Percentiles rank a stretch among this genome's conserved stretches.
Conservation (phyloP, 2,113 vertebrate genomes). For the Gambusia affinis region DNA sequence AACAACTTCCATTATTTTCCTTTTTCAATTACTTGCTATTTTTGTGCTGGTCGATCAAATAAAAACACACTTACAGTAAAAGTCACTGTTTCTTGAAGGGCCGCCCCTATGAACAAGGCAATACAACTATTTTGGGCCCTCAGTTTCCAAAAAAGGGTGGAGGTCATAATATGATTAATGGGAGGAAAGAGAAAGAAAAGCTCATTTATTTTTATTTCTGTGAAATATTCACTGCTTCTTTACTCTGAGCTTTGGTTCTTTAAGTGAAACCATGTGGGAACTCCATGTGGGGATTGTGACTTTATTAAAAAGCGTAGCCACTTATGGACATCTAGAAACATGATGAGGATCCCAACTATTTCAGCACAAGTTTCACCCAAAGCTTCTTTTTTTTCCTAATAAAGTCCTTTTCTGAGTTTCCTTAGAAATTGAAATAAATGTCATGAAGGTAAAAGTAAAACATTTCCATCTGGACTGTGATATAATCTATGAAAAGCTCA, state of each 20-base stretch:
- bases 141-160: not conserved
- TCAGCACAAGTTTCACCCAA: not conserved
- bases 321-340: not conserved
- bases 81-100: too few relatives aligned
- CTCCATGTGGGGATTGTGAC: too few relatives aligned
- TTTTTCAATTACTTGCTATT: too few relatives aligned
- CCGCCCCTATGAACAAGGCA: not conserved
- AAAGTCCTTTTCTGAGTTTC: not conserved
- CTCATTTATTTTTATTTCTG: not conserved
- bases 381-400: not conserved
- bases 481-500: not conserved
- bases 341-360: not conserved
- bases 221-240: constrained; percentile 2
- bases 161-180: constrained; percentile 4
- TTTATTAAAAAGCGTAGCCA: not conserved
- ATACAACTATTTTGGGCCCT: not conserved
- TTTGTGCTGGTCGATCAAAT: too few relatives aligned
- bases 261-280: constrained; percentile 13
- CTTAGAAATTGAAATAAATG: not conserved
- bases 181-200: not conserved
- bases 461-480: not conserved
- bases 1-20: too few relatives aligned
- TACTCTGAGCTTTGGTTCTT: not conserved
- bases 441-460: not conserved
- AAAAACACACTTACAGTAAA: too few relatives aligned